Evolutionary conservation across 1,140 invertebrate species (phyloP).

Genomic region (Scaptodrosophila lebanonensis): DNA sequence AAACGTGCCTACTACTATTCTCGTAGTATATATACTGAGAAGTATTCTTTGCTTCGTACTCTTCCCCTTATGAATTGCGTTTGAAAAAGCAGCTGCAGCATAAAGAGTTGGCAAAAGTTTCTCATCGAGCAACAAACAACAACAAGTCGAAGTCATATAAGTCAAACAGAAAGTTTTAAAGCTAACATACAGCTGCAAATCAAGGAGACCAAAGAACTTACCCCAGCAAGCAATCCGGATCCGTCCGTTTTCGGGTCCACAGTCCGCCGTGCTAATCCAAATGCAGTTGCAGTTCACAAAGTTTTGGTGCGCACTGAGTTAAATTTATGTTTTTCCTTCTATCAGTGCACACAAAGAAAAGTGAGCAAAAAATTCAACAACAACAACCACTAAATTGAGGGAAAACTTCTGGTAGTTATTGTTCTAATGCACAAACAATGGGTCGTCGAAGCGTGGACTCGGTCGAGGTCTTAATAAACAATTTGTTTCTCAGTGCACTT

Average conservation of each 20-base stretch:
- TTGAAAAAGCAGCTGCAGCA: not conserved
- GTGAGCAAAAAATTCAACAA: slow-evolving; percentile 4
- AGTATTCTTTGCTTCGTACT: too few relatives aligned
- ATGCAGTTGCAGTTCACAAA: slow-evolving; percentile 23
- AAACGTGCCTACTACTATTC: too few relatives aligned
- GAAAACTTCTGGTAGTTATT: slow-evolving; percentile 39
- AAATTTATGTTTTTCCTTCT: slow-evolving; percentile 46
- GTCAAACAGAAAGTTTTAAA: slow-evolving; percentile 21
- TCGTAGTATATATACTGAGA: too few relatives aligned
- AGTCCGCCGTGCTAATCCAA: slow-evolving; percentile 49
- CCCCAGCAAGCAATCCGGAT: slow-evolving; percentile 15
- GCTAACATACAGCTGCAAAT: slow-evolving; percentile 42
- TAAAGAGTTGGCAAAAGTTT: not conserved
- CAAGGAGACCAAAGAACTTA: slow-evolving; percentile 36
- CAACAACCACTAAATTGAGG: not conserved
- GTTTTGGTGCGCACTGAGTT: slow-evolving; percentile 17
- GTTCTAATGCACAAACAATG: slow-evolving; percentile 60
- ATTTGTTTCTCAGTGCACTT: slow-evolving; percentile 53
- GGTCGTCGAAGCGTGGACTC: slow-evolving; percentile 18
- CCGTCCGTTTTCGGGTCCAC: not conserved
- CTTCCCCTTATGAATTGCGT: too few relatives aligned
- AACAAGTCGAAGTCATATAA: not conserved
- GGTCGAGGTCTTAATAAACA: slow-evolving; percentile 49
- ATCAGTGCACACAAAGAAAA: slow-evolving; percentile 1
- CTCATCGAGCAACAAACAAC: too few relatives aligned